Evolutionary conservation across 1,140 invertebrate species (phyloP).

Genomic region (Hetaerina americana): DNA sequence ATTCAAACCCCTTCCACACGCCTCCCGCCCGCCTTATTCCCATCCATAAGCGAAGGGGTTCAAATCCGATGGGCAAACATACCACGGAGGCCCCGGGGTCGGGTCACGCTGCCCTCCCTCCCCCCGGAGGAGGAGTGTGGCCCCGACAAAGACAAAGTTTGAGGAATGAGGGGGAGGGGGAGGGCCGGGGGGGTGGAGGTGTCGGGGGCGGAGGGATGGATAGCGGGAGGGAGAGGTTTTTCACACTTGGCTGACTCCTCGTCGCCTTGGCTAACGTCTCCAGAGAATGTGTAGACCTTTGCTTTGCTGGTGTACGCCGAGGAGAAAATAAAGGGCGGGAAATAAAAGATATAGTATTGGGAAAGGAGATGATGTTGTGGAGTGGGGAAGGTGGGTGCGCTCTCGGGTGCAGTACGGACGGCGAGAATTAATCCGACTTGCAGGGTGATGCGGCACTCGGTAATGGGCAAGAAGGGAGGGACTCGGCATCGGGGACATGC

Average conservation of each 20-base stretch:
- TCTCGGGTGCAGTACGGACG: no score
- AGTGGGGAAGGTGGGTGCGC: no score
- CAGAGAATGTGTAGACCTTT: background rate
- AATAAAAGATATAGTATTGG: no score
- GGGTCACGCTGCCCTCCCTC: no score
- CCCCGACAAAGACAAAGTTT: background rate
- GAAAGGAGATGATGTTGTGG: no score
- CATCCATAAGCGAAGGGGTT: background rate
- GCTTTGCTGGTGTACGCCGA: background rate
- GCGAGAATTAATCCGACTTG: no score
- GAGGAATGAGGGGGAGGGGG: background rate
- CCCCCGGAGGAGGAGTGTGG: background rate
- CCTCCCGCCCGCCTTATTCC: background rate
- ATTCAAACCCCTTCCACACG: no score
- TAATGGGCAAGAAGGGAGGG: no score
- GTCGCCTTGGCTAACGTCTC: background rate
- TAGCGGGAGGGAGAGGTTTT: background rate
- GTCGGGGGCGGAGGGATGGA: background rate
- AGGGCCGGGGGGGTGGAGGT: background rate
- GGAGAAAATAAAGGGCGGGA: background rate
- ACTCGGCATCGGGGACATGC: no score
- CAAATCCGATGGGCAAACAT: background rate
- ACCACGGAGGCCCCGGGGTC: background rate
- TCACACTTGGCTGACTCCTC: background rate
- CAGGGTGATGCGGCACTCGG: no score